Percentiles rank a stretch among this genome's conserved stretches.
Conservation (phyloP, 1,140 invertebrate species). For the Parasteatoda tepidariorum region DNA sequence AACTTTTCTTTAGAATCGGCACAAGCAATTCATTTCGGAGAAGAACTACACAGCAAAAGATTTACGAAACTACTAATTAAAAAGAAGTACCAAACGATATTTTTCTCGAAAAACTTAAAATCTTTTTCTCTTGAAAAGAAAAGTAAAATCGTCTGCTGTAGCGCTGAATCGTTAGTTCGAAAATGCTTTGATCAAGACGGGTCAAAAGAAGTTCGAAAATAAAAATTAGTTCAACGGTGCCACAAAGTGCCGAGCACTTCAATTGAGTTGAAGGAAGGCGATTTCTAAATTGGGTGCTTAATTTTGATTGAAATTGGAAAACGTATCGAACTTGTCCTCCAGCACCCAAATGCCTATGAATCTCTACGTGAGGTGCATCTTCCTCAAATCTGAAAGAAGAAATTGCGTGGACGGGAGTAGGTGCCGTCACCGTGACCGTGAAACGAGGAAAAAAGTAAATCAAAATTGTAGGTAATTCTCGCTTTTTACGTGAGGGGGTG, state of each 20-base stretch:
- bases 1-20: too few species aligned
- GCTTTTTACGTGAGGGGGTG: slow-evolving; percentile 24
- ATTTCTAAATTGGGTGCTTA: not conserved
- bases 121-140: too few species aligned
- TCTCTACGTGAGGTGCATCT: not conserved
- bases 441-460: slow-evolving; percentile 35
- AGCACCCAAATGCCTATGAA: not conserved
- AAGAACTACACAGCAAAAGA: too few species aligned
- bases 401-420: not conserved
- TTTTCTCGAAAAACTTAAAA: too few species aligned
- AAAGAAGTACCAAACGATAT: too few species aligned
- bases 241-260: not conserved
- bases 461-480: not conserved
- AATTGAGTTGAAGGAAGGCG: not conserved
- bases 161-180: too few species aligned
- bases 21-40: too few species aligned
- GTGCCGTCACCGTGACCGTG: slow-evolving; percentile 26
- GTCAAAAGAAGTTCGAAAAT: too few species aligned
- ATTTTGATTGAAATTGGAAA: not conserved
- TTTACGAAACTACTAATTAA: too few species aligned
- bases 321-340: not conserved
- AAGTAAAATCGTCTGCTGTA: too few species aligned
- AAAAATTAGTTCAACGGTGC: too few species aligned
- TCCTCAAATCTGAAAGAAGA: not conserved
- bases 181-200: too few species aligned